phyloP scores from a whole-genome alignment of 2,888 invertebrate species.

The Folsomia candida region DNA sequence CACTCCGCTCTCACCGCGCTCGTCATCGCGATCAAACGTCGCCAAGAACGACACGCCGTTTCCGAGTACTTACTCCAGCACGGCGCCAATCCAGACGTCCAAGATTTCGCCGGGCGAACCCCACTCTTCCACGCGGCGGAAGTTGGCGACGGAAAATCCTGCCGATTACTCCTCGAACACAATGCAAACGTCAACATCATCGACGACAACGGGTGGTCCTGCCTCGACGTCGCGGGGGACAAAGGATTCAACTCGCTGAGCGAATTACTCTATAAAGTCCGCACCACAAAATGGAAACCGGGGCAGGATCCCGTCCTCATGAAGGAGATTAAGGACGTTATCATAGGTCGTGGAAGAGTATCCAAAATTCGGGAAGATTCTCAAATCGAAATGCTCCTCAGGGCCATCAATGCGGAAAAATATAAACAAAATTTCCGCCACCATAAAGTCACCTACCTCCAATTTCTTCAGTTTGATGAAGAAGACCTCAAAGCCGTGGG shows the following conservation, averaged over 20 bases:
- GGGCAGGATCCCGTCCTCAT: slow-evolving; percentile 26
- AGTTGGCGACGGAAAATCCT: slow-evolving; percentile 22
- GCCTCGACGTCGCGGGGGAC: slow-evolving; percentile 29
- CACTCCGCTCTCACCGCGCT: slow-evolving; percentile 13
- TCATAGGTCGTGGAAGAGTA: neutral
- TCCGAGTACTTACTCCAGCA: slow-evolving; percentile 7
- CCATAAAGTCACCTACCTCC: slow-evolving; percentile 22
- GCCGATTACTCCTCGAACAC: slow-evolving; percentile 29
- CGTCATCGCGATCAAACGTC: slow-evolving; percentile 10
- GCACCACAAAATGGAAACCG: slow-evolving; percentile 28
- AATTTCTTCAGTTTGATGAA: slow-evolving; percentile 31
- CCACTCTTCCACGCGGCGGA: slow-evolving; percentile 18
- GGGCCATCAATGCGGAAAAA: slow-evolving; percentile 18
- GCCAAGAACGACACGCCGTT: neutral
- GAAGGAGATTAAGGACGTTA: slow-evolving; percentile 5
- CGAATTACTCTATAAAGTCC: slow-evolving; percentile 15
- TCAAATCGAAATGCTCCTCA: slow-evolving; percentile 23
- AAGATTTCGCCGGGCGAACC: slow-evolving; percentile 10
- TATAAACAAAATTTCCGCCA: slow-evolving; percentile 26
- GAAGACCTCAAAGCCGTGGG: slow-evolving; percentile 31
- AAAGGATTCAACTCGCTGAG: slow-evolving; percentile 14
- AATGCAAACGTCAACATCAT: slow-evolving; percentile 26
- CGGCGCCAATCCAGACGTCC: slow-evolving; percentile 18
- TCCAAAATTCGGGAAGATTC: slow-evolving; percentile 16
- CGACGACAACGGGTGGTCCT: slow-evolving; percentile 23